Base-by-base conservation (phyloP, 2,113 vertebrate genomes). In the Australoheros scitulus region DNA sequence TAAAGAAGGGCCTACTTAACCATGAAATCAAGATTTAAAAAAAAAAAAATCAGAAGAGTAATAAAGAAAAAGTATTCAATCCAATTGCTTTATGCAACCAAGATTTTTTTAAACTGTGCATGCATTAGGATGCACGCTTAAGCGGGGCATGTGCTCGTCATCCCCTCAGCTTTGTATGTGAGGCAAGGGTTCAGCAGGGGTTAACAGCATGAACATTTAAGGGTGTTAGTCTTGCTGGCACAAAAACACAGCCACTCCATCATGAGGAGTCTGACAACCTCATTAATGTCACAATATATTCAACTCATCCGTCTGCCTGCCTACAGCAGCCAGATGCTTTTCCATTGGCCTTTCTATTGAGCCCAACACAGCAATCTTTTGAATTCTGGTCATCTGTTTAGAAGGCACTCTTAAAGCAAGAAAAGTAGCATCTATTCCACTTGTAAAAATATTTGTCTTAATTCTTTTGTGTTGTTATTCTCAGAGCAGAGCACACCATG, bases 201-300 rank as follows among this genome's bases (percentile, higher is more conserved):
- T 94, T 95, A 95, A 95, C 91, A 90, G 92, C 89, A 77, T 90
- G 93, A 93, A 86, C 93, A 80, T 94, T 95, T 94, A 93, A 93
- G 91, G 89, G 88, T 92, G 92, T 94, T 91, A 84, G 91, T 86
- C 84, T 92, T 85, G 84, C 91, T 90, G 91, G 91, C 94, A 94
- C 92, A 93, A 92, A 95, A 95, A 94, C 94, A 89, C 82, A 87
- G 88, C 83, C 92, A 91, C 94, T 95, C 93, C 91, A 94, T 95
- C 94, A 94, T 78, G 79, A 86, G 84, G 88, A 85, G 83, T 76
- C 90, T 93, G 94, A 94, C 94, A 94, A 94, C 91, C 92, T 92
- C 92, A 94, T 95, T 95, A 95, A 94, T 94, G 95, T 95, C 94
- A 94, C 93, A 88, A 94, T 92, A 95, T 92, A 93, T 93, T 93